phyloP scores from a whole-genome alignment of 2,888 invertebrate species.

The Dynastes tityus region DNA sequence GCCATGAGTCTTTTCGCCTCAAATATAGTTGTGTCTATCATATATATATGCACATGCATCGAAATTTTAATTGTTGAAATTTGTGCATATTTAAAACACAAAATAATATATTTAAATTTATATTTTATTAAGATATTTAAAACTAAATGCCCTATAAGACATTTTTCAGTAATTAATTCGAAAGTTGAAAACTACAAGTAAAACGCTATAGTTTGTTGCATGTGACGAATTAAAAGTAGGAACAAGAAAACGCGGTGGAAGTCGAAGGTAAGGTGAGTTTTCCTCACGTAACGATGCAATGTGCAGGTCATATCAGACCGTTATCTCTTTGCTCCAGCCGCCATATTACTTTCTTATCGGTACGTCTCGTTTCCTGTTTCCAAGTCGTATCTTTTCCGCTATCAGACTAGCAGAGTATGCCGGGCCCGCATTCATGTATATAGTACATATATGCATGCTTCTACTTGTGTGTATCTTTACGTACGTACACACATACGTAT shows the following conservation, averaged over 20 bases:
- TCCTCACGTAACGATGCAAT: constrained; percentile 55
- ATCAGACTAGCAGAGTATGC: constrained; percentile 64
- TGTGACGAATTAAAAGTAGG: neutral
- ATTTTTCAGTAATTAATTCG: no score
- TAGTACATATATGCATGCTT: constrained; percentile 16
- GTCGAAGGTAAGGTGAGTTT: constrained; percentile 50
- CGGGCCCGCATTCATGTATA: constrained; percentile 56
- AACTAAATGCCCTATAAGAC: no score
- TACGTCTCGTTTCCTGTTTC: constrained; percentile 69
- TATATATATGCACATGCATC: no score
- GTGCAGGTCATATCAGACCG: constrained; percentile 66
- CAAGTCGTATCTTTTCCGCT: constrained; percentile 69
- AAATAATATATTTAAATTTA: no score
- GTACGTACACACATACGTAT: neutral
- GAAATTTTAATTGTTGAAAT: no score
- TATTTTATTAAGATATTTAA: no score
- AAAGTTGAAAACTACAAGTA: neutral
- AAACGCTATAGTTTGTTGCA: neutral
- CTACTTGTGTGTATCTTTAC: constrained; percentile 25
- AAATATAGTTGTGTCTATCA: no score
- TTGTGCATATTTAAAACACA: no score
- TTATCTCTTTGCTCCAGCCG: constrained; percentile 69
- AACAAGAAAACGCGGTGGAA: constrained; percentile 25
- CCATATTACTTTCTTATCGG: constrained; percentile 70
- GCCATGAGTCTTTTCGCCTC: no score